These are phyloP conservation scores for Lepidonotus clava DNA, from an alignment of 2,888 invertebrate genomes.

Conservation along the genomic window DNA sequence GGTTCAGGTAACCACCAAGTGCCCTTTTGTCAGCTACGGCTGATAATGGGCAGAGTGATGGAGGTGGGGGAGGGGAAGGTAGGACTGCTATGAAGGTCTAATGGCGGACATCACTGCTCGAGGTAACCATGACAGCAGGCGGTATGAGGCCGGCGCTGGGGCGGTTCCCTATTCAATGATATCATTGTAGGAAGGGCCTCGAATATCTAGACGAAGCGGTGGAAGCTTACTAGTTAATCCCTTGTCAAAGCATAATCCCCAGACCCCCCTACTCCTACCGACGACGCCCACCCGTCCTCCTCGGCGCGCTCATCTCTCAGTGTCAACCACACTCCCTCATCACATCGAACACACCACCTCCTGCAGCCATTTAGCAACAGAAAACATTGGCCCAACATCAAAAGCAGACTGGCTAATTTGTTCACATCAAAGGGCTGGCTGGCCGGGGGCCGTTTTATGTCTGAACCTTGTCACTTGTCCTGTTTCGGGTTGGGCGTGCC, in stretches of 20 bases:
- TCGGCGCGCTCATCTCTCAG: neutral
- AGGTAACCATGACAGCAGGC: neutral
- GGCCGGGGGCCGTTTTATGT: too few relatives aligned
- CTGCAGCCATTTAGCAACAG: constrained; percentile 12
- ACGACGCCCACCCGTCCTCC: neutral
- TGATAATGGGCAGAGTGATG: neutral
- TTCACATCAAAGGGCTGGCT: neutral
- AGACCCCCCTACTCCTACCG: neutral
- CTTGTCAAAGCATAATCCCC: constrained; percentile 6
- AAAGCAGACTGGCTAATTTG: neutral
- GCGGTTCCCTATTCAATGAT: too few relatives aligned
- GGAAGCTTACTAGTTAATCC: neutral
- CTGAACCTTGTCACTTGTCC: too few relatives aligned
- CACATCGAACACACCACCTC: neutral
- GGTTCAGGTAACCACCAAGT: constrained; percentile 19
- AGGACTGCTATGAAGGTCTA: too few relatives aligned
- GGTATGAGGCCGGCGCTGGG: neutral
- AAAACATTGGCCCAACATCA: constrained; percentile 11
- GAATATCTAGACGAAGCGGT: too few relatives aligned
- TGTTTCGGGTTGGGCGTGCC: too few relatives aligned
- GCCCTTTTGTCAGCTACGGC: neutral
- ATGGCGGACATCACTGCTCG: neutral
- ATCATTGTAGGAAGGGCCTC: neutral
- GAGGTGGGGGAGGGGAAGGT: too few relatives aligned
- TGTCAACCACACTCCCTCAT: neutral